A percentile compares a stretch with the other conserved stretches of the same genome.
Evolutionary conservation across 2,888 invertebrate species (phyloP).

Genomic region (Drosophila formosana): DNA sequence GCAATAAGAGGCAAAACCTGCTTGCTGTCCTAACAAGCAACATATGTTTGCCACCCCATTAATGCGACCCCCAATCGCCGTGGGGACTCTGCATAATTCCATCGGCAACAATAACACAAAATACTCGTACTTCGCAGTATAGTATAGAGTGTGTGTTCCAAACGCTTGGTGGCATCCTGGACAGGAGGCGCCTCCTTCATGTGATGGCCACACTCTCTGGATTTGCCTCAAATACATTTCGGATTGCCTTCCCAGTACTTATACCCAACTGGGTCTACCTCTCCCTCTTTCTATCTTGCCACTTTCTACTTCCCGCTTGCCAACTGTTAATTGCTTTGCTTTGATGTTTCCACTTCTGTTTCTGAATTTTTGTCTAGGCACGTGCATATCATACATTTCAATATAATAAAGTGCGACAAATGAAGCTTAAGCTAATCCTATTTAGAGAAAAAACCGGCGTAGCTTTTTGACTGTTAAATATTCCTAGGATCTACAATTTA

Average conservation of each 20-base stretch:
- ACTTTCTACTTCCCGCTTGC: neutral
- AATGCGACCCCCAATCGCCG: constrained; percentile 17
- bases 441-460: neutral
- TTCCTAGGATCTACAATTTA: too few relatives aligned
- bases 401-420: neutral
- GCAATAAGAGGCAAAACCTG: constrained; percentile 12
- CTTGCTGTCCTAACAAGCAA: constrained; percentile 46
- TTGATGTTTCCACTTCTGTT: constrained; percentile 47
- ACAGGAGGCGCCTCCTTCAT: constrained; percentile 37
- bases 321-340: constrained; percentile 43
- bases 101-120: constrained; percentile 46
- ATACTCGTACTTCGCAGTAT: constrained; percentile 51
- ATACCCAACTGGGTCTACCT: neutral
- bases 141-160: neutral
- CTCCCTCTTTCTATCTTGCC: too few relatives aligned
- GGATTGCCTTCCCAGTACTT: constrained; percentile 10
- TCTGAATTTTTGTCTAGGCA: constrained; percentile 44
- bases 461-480: too few relatives aligned
- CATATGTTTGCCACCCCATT: constrained; percentile 38
- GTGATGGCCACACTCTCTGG: constrained; percentile 10
- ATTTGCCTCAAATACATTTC: constrained; percentile 31
- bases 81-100: constrained; percentile 55
- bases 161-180: constrained; percentile 58
- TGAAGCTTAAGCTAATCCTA: neutral
- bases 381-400: neutral